Conservation (phyloP, 1,140 invertebrate species). For the Bacillus rossius region DNA sequence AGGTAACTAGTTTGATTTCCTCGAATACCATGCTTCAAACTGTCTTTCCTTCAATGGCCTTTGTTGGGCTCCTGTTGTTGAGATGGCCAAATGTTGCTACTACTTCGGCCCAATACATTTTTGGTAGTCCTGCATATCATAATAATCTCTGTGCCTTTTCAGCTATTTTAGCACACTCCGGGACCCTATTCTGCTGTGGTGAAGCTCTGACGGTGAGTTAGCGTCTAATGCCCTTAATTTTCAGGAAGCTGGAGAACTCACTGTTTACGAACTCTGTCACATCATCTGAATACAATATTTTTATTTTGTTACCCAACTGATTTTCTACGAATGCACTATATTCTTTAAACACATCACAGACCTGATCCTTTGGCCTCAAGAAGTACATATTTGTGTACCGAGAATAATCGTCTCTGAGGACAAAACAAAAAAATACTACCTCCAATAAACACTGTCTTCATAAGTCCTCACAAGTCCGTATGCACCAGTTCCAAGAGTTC, state of each 20-base stretch:
- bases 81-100: constrained; percentile 39
- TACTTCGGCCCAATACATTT: constrained; percentile 44
- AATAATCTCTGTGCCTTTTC: constrained; percentile 37
- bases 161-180: constrained; percentile 37
- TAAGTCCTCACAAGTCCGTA: too few relatives aligned
- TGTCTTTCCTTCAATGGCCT: constrained; percentile 14
- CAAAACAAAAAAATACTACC: too few relatives aligned
- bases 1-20: constrained; percentile 30
- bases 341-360: constrained; percentile 4
- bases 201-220: constrained; percentile 32
- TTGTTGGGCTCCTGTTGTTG: constrained; percentile 34
- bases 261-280: constrained; percentile 27
- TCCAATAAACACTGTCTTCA: too few relatives aligned
- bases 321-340: constrained; percentile 16
- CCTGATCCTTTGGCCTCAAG: constrained; percentile 4
- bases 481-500: too few relatives aligned
- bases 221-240: constrained; percentile 28
- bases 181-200: constrained; percentile 42
- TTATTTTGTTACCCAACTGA: constrained; percentile 11
- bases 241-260: constrained; percentile 31
- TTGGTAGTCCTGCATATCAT: constrained; percentile 30
- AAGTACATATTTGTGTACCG: constrained; percentile 34
- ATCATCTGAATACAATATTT: constrained; percentile 13
- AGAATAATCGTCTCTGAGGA: not conserved
- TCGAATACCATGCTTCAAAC: constrained; percentile 31